phyloP scores from a whole-genome alignment of 2,797 vertebrate species.

The Pangasius krempfi region DNA sequence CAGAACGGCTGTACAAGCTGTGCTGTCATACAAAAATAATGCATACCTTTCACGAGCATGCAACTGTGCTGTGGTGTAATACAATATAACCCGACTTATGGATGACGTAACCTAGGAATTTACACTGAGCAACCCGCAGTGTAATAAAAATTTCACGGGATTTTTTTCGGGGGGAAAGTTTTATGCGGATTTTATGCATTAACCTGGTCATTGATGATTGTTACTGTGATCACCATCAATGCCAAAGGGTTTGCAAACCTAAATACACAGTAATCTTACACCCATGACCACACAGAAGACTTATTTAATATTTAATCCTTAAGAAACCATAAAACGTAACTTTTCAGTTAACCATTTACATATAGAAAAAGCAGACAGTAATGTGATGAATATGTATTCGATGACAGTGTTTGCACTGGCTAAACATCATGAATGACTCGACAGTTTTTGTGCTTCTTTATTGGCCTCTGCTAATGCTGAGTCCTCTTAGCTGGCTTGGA shows the following conservation, averaged over 20 bases:
- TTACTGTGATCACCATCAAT: neutral
- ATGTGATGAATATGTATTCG: neutral
- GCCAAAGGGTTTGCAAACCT: neutral
- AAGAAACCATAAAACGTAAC: neutral
- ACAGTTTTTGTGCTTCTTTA: constrained; percentile 1
- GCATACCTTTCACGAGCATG: neutral
- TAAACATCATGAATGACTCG: constrained; percentile 1
- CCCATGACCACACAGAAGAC: no score
- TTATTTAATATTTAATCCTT: constrained; percentile 1
- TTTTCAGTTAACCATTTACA: neutral
- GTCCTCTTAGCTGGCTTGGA: constrained; percentile 41
- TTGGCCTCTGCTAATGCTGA: constrained; percentile 25
- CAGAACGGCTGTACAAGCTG: neutral
- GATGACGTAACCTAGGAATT: neutral
- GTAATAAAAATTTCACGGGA: neutral
- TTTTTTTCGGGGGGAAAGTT: neutral
- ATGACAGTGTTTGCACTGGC: neutral
- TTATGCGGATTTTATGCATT: neutral
- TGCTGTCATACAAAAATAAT: neutral
- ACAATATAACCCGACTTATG: neutral
- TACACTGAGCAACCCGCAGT: neutral
- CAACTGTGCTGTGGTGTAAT: neutral
- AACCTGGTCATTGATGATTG: neutral
- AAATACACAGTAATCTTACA: neutral
- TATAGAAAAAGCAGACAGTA: neutral